Evolutionary conservation across 2,888 invertebrate species (phyloP).

Genomic region (Heliconius hortense): DNA sequence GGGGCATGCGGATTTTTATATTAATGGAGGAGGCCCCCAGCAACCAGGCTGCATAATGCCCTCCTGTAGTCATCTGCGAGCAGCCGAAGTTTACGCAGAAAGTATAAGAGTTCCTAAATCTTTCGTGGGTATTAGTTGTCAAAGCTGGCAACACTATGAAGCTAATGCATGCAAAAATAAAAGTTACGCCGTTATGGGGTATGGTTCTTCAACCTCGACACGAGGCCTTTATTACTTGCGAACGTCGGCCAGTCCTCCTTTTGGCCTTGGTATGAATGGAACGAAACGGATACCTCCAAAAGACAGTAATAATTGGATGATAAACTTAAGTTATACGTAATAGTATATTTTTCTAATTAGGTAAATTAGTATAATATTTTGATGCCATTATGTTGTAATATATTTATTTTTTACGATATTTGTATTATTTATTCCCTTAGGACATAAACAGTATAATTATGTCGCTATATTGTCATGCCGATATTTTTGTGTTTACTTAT

Average conservation of each 20-base stretch:
- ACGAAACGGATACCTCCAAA: slow-evolving; percentile 50
- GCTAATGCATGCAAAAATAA: slow-evolving; percentile 63
- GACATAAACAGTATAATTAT: not conserved
- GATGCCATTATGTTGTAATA: slow-evolving; percentile 29
- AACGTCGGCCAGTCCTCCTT: slow-evolving; percentile 64
- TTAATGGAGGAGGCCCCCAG: slow-evolving; percentile 86
- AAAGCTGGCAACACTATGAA: slow-evolving; percentile 69
- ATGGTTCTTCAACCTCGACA: slow-evolving; percentile 68
- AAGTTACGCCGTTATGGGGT: slow-evolving; percentile 68
- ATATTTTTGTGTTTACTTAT: not conserved
- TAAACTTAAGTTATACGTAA: slow-evolving; percentile 36
- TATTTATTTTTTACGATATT: slow-evolving; percentile 6
- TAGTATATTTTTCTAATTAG: slow-evolving; percentile 5
- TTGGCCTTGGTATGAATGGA: slow-evolving; percentile 71
- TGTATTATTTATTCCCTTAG: not conserved
- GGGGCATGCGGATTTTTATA: slow-evolving; percentile 88
- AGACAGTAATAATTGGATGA: slow-evolving; percentile 40
- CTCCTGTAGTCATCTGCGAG: slow-evolving; percentile 75
- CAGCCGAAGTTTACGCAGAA: slow-evolving; percentile 70
- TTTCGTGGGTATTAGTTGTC: slow-evolving; percentile 66
- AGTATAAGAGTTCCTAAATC: slow-evolving; percentile 69
- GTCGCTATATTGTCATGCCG: not conserved
- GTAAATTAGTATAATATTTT: slow-evolving; percentile 10
- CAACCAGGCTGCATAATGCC: slow-evolving; percentile 86
- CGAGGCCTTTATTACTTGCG: slow-evolving; percentile 74